A percentile compares a stretch with the other conserved stretches of the same genome.
Conservation (phyloP, 2,797 vertebrate species). For the Pelodytes ibericus region DNA sequence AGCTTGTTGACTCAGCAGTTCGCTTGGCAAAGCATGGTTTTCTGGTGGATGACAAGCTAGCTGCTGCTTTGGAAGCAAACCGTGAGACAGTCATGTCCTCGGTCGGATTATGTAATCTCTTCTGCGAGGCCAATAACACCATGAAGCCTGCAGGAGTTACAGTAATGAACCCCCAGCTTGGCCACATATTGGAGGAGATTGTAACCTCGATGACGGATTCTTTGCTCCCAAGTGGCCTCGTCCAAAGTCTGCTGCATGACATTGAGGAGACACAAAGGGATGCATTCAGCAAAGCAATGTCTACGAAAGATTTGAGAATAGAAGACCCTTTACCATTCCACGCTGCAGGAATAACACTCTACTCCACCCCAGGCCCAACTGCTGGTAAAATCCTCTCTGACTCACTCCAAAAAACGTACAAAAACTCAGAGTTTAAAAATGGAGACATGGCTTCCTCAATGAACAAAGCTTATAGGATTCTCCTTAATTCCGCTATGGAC, state of each 20-base stretch:
- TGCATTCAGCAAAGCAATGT: slow-evolving; percentile 30
- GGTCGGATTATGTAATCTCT: slow-evolving; percentile 58
- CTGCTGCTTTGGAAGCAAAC: slow-evolving; percentile 61
- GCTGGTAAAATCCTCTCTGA: slow-evolving; percentile 54
- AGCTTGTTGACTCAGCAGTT: slow-evolving; percentile 55
- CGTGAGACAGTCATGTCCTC: slow-evolving; percentile 56
- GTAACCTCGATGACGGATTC: slow-evolving; percentile 25
- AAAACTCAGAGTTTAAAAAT: neutral
- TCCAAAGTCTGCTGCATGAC: slow-evolving; percentile 61
- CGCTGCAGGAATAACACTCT: slow-evolving; percentile 26
- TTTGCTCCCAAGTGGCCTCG: slow-evolving; percentile 58
- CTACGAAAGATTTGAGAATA: slow-evolving; percentile 43
- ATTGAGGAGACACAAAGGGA: slow-evolving; percentile 56
- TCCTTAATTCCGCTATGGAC: neutral
- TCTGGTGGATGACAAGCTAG: slow-evolving; percentile 64
- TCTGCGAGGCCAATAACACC: slow-evolving; percentile 54
- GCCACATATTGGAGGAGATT: slow-evolving; percentile 58
- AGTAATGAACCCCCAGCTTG: slow-evolving; percentile 58
- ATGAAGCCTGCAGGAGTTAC: slow-evolving; percentile 56
- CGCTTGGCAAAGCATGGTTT: slow-evolving; percentile 68
- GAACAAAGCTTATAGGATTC: neutral
- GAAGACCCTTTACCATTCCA: slow-evolving; percentile 49
- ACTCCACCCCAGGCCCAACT: slow-evolving; percentile 57
- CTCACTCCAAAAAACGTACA: neutral
- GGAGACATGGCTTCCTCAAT: no score